Conservation (phyloP, 1,140 invertebrate species). For the Heliconius himera region DNA sequence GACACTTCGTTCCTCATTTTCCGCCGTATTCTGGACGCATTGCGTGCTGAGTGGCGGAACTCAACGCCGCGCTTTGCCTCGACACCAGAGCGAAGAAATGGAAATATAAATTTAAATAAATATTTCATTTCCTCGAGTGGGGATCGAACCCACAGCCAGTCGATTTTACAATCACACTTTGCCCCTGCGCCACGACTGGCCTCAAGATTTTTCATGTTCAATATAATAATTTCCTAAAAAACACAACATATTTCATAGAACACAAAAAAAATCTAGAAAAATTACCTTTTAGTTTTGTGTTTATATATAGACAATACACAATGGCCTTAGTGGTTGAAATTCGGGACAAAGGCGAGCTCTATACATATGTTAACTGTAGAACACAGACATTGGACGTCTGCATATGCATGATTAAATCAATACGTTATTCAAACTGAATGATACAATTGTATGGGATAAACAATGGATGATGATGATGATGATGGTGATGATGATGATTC, state of each 20-base stretch:
- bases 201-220: no score
- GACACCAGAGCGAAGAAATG: no score
- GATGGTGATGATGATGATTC: neutral
- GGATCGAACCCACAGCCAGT: no score
- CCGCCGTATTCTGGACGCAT: no score
- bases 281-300: neutral
- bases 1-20: no score
- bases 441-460: neutral
- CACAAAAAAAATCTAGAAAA: neutral
- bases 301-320: neutral
- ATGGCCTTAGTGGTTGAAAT: neutral
- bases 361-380: neutral
- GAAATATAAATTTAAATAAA: no score
- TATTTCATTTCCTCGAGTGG: no score
- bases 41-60: no score
- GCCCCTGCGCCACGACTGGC: no score
- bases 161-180: no score
- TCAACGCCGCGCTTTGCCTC: no score
- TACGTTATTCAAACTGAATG: neutral
- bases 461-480: neutral
- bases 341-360: neutral
- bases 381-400: conserved; percentile 1
- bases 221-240: no score
- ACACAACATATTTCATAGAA: neutral
- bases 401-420: conserved; percentile 2